Conservation (phyloP, 2,888 invertebrate species). For the Girardia tigrina region DNA sequence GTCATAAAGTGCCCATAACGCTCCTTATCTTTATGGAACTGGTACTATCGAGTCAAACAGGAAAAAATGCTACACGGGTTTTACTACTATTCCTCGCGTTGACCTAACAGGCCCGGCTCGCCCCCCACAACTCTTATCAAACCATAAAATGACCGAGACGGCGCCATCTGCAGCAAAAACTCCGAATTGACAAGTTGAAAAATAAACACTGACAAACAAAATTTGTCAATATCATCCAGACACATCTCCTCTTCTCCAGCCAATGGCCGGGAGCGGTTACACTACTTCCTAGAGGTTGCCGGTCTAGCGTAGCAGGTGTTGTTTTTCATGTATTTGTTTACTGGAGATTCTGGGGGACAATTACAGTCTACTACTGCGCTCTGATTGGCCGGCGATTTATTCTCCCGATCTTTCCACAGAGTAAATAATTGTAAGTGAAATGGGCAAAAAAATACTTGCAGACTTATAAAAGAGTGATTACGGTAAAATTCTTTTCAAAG, state of each 20-base stretch:
- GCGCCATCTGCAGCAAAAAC: background rate
- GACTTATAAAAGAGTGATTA: constrained; percentile 1
- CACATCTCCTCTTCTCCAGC: constrained; percentile 2
- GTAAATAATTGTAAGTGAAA: constrained; percentile 18
- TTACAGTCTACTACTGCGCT: constrained; percentile 16
- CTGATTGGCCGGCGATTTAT: background rate
- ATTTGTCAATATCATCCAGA: constrained; percentile 23
- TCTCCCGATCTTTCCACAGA: constrained; percentile 9
- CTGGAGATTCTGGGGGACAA: constrained; percentile 6
- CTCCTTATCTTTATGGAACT: constrained; percentile 5
- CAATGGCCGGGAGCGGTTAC: constrained; percentile 20
- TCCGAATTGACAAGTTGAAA: constrained; percentile 23
- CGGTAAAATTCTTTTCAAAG: background rate
- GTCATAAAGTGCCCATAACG: constrained; percentile 20
- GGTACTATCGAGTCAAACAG: constrained; percentile 18
- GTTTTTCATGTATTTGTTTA: constrained; percentile 13
- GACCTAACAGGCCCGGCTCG: background rate
- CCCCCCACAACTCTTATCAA: constrained; percentile 20
- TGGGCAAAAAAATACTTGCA: background rate
- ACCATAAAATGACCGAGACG: constrained; percentile 23
- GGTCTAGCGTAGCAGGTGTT: constrained; percentile 18
- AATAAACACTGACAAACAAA: constrained; percentile 23
- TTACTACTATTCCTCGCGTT: background rate
- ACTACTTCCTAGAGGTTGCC: constrained; percentile 19
- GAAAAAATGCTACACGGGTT: constrained; percentile 7